A percentile compares a stretch with the other conserved stretches of the same genome.
phyloP scores from a whole-genome alignment of 2,797 vertebrate genomes.

The Peromyscus attwateri region DNA sequence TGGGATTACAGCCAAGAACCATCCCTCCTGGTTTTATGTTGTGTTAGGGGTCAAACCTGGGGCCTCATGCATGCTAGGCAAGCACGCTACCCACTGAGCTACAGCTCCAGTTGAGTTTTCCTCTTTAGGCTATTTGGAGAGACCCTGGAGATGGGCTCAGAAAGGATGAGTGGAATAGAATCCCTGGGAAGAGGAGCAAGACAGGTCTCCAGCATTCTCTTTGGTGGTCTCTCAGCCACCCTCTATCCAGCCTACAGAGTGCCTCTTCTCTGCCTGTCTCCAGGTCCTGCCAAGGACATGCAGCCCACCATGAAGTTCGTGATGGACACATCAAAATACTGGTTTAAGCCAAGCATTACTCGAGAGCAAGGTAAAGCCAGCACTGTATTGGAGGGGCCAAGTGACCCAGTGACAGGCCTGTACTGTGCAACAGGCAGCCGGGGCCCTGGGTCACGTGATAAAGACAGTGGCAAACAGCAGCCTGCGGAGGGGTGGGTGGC shows the following conservation, averaged over 20 bases:
- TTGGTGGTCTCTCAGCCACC: neutral
- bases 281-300: conserved; percentile 86
- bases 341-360: conserved; percentile 94
- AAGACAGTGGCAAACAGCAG: neutral
- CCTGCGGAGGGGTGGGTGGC: neutral
- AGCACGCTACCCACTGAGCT: neutral
- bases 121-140: neutral
- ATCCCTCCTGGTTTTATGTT: neutral
- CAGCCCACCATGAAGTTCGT: conserved; percentile 96
- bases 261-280: conserved; percentile 62
- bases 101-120: neutral
- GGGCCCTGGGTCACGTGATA: neutral
- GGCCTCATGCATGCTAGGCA: neutral
- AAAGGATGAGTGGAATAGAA: neutral
- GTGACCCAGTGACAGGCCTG: neutral
- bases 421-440: neutral
- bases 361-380: conserved; percentile 91
- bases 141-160: no score
- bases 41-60: neutral
- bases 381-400: neutral
- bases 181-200: neutral
- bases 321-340: conserved; percentile 95
- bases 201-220: neutral
- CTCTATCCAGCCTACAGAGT: neutral
- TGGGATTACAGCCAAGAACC: neutral